Percentiles rank a stretch among this genome's conserved stretches.
Evolutionary conservation across 2,797 vertebrate genomes (phyloP).

Genomic region (Tenualosa ilisha): DNA sequence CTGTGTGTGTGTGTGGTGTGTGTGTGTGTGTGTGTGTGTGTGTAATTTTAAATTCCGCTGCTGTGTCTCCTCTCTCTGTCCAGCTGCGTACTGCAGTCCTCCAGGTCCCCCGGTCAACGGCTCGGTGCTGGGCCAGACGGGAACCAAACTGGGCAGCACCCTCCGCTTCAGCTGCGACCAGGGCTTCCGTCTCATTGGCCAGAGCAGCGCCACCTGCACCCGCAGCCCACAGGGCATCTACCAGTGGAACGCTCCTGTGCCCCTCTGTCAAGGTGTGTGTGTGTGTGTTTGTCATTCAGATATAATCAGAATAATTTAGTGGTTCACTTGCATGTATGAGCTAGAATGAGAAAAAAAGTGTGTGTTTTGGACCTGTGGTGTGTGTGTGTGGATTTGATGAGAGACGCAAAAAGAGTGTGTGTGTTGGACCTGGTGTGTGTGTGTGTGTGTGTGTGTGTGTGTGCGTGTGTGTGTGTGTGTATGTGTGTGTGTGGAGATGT

Average conservation of each 20-base stretch:
- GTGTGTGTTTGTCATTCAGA: too few relatives aligned
- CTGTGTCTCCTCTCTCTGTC: not conserved
- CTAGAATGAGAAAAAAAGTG: too few relatives aligned
- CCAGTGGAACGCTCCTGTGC: constrained; percentile 87
- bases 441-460: too few relatives aligned
- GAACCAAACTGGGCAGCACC: constrained; percentile 86
- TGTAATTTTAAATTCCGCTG: not conserved
- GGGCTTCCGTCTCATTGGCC: constrained; percentile 91
- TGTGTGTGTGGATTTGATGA: too few relatives aligned
- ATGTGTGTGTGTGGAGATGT: too few relatives aligned
- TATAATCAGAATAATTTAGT: too few relatives aligned
- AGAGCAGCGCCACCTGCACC: constrained; percentile 85
- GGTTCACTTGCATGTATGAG: too few relatives aligned
- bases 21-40: not conserved
- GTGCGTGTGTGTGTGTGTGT: too few relatives aligned
- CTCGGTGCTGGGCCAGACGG: constrained; percentile 87
- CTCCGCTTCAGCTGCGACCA: constrained; percentile 88
- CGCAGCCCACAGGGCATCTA: constrained; percentile 85
- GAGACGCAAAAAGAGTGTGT: too few relatives aligned
- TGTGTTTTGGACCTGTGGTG: too few relatives aligned
- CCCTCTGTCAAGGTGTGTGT: constrained; percentile 90
- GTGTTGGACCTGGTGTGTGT: too few relatives aligned
- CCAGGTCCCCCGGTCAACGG: constrained; percentile 86
- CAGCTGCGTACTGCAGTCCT: constrained; percentile 95
- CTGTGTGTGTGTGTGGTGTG: not conserved